Percentiles rank a stretch among this genome's conserved stretches.
Evolutionary conservation across 2,797 vertebrate genomes (phyloP).

Genomic region (Philypnodon macrostomus): DNA sequence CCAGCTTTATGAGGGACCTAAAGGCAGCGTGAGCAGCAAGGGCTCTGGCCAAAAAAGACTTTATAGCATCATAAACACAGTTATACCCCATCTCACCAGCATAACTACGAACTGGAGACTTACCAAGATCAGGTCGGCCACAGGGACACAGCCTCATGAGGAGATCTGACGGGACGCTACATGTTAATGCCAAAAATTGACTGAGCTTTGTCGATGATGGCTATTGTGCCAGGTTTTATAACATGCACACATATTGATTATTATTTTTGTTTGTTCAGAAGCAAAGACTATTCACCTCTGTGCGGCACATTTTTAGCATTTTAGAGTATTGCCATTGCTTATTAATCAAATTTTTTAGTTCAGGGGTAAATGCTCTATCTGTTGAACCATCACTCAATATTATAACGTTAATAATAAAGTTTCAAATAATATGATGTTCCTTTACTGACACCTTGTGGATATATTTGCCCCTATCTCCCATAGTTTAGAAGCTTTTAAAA

Average conservation of each 20-base stretch:
- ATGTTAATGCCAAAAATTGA: constrained; percentile 17
- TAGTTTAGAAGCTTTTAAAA: too few relatives aligned
- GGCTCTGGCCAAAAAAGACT: constrained; percentile 66
- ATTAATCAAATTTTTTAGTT: too few relatives aligned
- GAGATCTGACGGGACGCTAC: constrained; percentile 18
- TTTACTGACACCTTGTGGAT: too few relatives aligned
- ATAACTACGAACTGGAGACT: constrained; percentile 63
- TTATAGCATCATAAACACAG: constrained; percentile 74
- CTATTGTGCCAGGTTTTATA: constrained; percentile 10
- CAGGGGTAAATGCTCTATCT: too few relatives aligned
- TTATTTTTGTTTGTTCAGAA: neutral
- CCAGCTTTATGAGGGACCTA: constrained; percentile 62
- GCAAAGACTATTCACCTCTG: neutral
- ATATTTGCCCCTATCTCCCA: too few relatives aligned
- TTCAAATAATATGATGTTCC: too few relatives aligned
- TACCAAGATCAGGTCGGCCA: constrained; percentile 48
- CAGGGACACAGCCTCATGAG: constrained; percentile 17
- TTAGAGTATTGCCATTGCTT: constrained; percentile 1
- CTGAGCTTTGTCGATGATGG: constrained; percentile 7
- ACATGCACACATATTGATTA: constrained; percentile 1
- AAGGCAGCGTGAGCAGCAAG: constrained; percentile 51
- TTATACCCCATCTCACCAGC: constrained; percentile 63
- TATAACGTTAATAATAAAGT: too few relatives aligned
- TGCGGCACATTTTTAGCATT: constrained; percentile 12
- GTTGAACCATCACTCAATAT: too few relatives aligned